phyloP scores from a whole-genome alignment of 1,140 invertebrate genomes.

The Asbolus verrucosus region DNA sequence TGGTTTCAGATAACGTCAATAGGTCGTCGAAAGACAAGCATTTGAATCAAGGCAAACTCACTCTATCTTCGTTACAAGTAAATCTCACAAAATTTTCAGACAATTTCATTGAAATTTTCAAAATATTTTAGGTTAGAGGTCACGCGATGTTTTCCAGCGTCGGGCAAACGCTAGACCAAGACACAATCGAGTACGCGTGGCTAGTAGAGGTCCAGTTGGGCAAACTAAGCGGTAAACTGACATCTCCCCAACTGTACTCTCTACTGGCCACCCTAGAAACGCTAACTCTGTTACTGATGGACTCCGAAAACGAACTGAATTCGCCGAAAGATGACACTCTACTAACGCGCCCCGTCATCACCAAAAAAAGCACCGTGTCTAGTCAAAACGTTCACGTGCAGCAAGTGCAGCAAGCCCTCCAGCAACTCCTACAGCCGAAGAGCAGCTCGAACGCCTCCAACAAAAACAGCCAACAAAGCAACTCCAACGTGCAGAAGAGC shows the following conservation, averaged over 20 bases:
- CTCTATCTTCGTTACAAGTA: constrained; percentile 89
- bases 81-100: too few relatives aligned
- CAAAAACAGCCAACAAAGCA: constrained; percentile 50
- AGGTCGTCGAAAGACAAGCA: constrained; percentile 79
- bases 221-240: constrained; percentile 83
- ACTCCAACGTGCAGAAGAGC: not conserved
- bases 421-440: constrained; percentile 60
- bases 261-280: constrained; percentile 90
- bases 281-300: constrained; percentile 85
- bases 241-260: constrained; percentile 85
- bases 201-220: constrained; percentile 85
- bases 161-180: constrained; percentile 88
- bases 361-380: constrained; percentile 48
- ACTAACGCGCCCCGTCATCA: constrained; percentile 54
- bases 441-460: constrained; percentile 40
- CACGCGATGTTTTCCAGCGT: constrained; percentile 98
- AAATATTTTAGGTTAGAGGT: constrained; percentile 78
- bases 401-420: constrained; percentile 59
- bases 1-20: constrained; percentile 79
- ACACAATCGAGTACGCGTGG: constrained; percentile 98
- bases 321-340: constrained; percentile 69
- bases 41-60: constrained; percentile 88
- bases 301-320: constrained; percentile 89
- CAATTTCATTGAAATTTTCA: too few relatives aligned
- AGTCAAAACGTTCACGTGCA: constrained; percentile 51